phyloP scores from a whole-genome alignment of 1,140 invertebrate genomes.

The Gonatopus flavifemur region DNA sequence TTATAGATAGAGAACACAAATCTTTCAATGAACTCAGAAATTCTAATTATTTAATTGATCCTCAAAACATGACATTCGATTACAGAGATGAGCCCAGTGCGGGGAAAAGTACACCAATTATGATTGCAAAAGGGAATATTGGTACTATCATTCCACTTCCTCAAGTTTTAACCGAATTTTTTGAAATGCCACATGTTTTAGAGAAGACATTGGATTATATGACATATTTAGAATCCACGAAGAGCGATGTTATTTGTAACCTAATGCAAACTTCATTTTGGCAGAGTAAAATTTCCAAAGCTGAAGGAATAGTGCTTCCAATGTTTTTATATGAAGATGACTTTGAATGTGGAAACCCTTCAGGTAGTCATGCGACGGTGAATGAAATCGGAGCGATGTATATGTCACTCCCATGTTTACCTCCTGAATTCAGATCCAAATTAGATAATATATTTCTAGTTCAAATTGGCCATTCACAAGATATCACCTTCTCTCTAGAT shows the following conservation, averaged over 20 bases:
- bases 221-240: slow-evolving; percentile 2
- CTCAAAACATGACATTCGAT: slow-evolving; percentile 5
- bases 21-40: not conserved
- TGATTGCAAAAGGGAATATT: not conserved
- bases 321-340: no score
- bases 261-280: slow-evolving; percentile 19
- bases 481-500: not conserved
- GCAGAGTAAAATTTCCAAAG: slow-evolving; percentile 5
- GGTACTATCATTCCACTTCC: slow-evolving; percentile 15
- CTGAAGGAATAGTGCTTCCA: not conserved
- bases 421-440: not conserved
- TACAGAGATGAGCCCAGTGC: not conserved
- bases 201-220: slow-evolving; percentile 14
- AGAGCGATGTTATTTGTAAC: slow-evolving; percentile 10
- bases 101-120: not conserved
- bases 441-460: not conserved
- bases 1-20: not conserved
- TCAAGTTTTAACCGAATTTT: slow-evolving; percentile 18
- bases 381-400: not conserved
- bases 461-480: not conserved
- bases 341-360: no score
- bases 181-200: slow-evolving; percentile 16
- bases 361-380: not conserved
- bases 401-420: not conserved
- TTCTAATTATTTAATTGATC: slow-evolving; percentile 5